These are phyloP conservation scores for Eupithecia subumbrata DNA, from an alignment of 2,888 invertebrate genomes.

Conservation along the genomic window DNA sequence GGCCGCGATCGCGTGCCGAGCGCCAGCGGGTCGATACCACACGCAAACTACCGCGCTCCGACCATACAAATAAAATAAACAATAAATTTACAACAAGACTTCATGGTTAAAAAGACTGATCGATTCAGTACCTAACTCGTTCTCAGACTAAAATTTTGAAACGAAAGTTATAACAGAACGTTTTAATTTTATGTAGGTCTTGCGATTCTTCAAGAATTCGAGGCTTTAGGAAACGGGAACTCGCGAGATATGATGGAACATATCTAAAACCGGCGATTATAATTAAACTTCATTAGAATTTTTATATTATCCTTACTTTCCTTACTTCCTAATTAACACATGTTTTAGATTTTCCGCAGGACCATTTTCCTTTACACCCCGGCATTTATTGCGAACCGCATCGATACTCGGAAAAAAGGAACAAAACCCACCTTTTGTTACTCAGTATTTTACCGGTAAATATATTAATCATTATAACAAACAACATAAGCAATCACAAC, in stretches of 20 bases:
- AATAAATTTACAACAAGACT: slow-evolving; percentile 30
- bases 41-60: slow-evolving; percentile 71
- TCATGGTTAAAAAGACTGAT: slow-evolving; percentile 6
- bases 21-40: slow-evolving; percentile 72
- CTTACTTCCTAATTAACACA: not conserved
- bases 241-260: no score
- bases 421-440: not conserved
- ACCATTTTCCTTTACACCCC: slow-evolving; percentile 3
- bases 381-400: not conserved
- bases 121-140: not conserved
- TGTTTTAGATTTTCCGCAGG: not conserved
- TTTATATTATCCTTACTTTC: not conserved
- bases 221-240: not conserved
- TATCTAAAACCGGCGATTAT: not conserved
- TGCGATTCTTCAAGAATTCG: not conserved
- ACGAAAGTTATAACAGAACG: not conserved
- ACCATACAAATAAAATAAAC: slow-evolving; percentile 56
- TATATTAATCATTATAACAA: slow-evolving; percentile 20
- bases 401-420: not conserved
- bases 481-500: slow-evolving; percentile 44
- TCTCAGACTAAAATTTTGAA: not conserved
- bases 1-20: slow-evolving; percentile 74
- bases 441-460: not conserved
- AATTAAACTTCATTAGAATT: not conserved
- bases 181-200: not conserved